Percentiles rank a stretch among this genome's conserved stretches.
Evolutionary conservation across 2,113 vertebrate genomes (phyloP).

Genomic region (Eolophus roseicapilla): DNA sequence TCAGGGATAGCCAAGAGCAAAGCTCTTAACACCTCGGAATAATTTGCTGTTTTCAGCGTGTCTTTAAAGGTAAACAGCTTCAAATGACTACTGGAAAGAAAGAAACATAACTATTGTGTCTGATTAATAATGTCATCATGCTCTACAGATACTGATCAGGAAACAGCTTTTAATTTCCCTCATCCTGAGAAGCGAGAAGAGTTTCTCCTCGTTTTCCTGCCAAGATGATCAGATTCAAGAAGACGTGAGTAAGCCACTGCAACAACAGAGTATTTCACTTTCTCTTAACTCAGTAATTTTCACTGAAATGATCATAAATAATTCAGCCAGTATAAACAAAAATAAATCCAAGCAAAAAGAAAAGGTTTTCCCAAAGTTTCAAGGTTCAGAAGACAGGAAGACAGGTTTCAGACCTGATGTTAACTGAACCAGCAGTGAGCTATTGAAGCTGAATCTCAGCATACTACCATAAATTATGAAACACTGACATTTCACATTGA

Average conservation of each 20-base stretch:
- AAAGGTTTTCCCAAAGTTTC: conserved; percentile 5
- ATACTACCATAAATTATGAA: conserved; percentile 67
- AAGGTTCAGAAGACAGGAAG: background rate
- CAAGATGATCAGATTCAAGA: background rate
- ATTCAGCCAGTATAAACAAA: conserved; percentile 13
- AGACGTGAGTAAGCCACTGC: background rate
- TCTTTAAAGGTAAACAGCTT: background rate
- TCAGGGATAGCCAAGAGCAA: background rate
- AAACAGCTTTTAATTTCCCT: background rate
- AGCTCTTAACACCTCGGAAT: background rate
- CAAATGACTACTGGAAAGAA: background rate
- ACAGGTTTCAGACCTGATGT: conserved; percentile 41
- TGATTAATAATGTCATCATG: background rate
- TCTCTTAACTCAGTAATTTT: conserved; percentile 12
- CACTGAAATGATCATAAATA: conserved; percentile 5
- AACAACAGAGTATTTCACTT: background rate
- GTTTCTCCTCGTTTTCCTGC: background rate
- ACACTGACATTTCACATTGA: conserved; percentile 60
- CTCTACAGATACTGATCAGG: background rate
- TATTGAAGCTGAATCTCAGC: conserved; percentile 54
- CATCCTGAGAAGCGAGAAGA: background rate
- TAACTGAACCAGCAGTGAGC: conserved; percentile 35
- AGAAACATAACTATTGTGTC: fast-evolving
- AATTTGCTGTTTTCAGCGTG: background rate
- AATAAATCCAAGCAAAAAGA: conserved; percentile 19